Evolutionary conservation across 2,113 vertebrate genomes (phyloP).

Genomic region (Strix aluco): DNA sequence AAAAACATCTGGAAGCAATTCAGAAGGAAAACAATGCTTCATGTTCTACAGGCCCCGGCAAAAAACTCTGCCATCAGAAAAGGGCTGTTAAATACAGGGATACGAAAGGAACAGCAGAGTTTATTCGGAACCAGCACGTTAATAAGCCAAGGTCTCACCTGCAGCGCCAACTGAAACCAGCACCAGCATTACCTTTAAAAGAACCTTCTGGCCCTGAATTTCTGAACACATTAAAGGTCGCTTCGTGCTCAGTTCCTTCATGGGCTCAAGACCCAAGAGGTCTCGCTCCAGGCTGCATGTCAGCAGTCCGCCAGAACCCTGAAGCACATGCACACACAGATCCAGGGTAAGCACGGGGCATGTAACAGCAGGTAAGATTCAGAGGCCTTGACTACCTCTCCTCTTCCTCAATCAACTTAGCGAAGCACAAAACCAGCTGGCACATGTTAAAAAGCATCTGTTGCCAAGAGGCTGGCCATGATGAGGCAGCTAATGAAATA

Average conservation of each 20-base stretch:
- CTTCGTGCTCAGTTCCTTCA: conserved; percentile 80
- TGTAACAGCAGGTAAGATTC: not conserved
- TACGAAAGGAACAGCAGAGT: not conserved
- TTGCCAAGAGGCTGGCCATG: not conserved
- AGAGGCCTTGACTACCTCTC: not conserved
- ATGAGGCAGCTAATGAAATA: not conserved
- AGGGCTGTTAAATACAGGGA: not conserved
- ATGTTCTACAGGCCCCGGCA: not conserved
- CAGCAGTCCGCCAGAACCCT: conserved; percentile 82
- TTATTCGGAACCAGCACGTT: not conserved
- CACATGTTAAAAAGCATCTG: not conserved
- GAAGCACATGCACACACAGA: not conserved
- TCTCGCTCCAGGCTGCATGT: conserved; percentile 79
- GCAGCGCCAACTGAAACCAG: not conserved
- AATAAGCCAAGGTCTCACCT: not conserved
- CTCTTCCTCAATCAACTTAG: not conserved
- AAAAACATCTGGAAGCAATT: not conserved
- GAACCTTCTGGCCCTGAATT: conserved; percentile 75
- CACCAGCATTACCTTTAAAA: conserved; percentile 78
- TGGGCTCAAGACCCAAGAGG: conserved; percentile 79
- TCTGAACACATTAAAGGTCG: conserved; percentile 77
- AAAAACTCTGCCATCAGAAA: not conserved
- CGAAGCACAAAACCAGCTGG: not conserved
- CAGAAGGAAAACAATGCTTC: not conserved
- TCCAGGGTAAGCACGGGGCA: not conserved